Evolutionary conservation across 2,797 vertebrate genomes (phyloP), one percentile per base, ranked within the genome.

Genomic region (Danio choprae): DNA sequence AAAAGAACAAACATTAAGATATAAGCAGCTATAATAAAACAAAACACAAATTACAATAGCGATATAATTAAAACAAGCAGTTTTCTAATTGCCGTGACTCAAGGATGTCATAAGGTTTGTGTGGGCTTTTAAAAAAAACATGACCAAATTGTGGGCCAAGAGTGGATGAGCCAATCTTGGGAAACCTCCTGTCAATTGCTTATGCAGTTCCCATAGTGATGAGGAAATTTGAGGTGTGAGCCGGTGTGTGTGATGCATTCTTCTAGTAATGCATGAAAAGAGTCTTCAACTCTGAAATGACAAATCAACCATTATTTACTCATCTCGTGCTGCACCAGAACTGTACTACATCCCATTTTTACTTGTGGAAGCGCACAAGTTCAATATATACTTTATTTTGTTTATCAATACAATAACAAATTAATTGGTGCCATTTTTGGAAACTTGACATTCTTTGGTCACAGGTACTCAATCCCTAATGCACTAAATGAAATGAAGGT

Each of bases 111-210:
- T 36, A 68, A 48, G n/a, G 62, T 20, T 55, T 55, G 38, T 44
- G 43, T 38, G 55, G 51, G 29, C 6, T 70, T 56, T 46, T 46
- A 5, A 74, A 48, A 81, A 74, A 65, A 13, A 55, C 53, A 77
- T 44, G 10, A 41, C 15, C 48, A 76, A 70, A 76, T 15, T 10
- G 12, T 64, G 11, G 29, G 29, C 29, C 29, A 29, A 48, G 18
- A 11, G 18, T 22, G 62, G 64, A 76, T 76, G 80, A 62, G 58
- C 59, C 67, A 78, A 60, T 70, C 56, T 60, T 18, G 4, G 77
- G 77, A 78, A 69, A 77, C 53, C 74, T 77, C 38, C 7, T 59
- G 41, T 69, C 43, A 43, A 55, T 22, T 43, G 60, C 13, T 15
- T 18, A 43, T 53, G 38, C 20, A 4, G 74, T 65, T 76, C 59